These are phyloP conservation scores for Tipula unca DNA, from an alignment of 2,888 invertebrate species.

Conservation along the genomic window DNA sequence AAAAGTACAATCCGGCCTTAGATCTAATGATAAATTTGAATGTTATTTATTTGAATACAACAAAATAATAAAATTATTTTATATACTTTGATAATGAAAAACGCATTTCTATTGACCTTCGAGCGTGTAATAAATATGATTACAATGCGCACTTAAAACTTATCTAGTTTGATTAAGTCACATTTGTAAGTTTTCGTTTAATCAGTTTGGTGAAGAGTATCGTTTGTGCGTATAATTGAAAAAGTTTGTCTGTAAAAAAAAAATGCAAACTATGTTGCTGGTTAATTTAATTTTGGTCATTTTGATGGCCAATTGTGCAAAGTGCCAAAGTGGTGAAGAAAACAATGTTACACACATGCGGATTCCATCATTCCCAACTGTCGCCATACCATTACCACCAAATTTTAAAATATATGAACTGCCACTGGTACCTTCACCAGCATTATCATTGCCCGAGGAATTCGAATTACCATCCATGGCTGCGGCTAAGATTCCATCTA, in stretches of 20 bases:
- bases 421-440: background rate
- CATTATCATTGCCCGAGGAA: background rate
- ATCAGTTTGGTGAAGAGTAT: background rate
- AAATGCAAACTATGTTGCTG: background rate
- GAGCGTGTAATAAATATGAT: background rate
- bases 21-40: background rate
- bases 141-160: background rate
- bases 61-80: background rate
- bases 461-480: background rate
- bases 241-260: background rate
- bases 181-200: background rate
- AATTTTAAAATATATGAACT: background rate
- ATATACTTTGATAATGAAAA: slow-evolving; percentile 1
- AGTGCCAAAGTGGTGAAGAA: background rate
- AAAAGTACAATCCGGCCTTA: slow-evolving; percentile 25
- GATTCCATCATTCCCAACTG: background rate
- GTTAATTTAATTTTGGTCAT: background rate
- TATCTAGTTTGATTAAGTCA: background rate
- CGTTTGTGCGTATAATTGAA: background rate
- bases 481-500: too few relatives aligned
- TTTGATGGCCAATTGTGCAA: background rate
- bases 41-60: background rate
- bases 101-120: background rate
- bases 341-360: background rate
- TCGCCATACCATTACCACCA: background rate